Evolutionary conservation across 2,797 vertebrate species (phyloP), one percentile per base, ranked within the genome.

Genomic region (Ctenopoma kingsleyae): DNA sequence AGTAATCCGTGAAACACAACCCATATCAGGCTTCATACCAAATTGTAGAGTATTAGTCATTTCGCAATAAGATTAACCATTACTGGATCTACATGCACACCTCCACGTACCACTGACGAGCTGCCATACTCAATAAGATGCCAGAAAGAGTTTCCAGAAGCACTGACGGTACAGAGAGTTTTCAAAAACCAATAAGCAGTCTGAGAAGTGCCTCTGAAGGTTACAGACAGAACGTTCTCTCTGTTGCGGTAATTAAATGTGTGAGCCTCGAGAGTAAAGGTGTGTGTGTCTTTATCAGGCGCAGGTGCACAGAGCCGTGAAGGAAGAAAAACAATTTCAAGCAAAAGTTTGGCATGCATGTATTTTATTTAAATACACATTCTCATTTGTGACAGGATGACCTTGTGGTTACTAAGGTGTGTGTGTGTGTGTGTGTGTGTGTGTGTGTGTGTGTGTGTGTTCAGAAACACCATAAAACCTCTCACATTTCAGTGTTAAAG

Each of bases 1-100:
- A 81, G 59, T 79, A 81, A 76, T 80, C 68, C 4, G 32, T 50
- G 77, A 80, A 80, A 83, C 77, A 59, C 20, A 30, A 86, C 55
- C 59, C 65, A n/a, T 44, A 65, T 65, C 54, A 63, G 59, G 22
- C 50, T 74, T 19, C 10, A 7, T 2, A 67, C 44, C 63, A 77
- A 67, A 64, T 61, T 61, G 53, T 7, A 40, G 38, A 52, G 67
- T 75, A 81, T 78, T 22, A 76, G 58, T 50, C 15, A 1, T 54
- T 55, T 20, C 44, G 56, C 72, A 88, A 87, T 52, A 17, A 56
- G 82, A 83, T 85, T 75, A 85, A 30, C 57, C 20, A 16, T 64
- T 32, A 48, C 51, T 0, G 16, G 41, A 46, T 63, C 41, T 47
- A 17, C 38, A 20, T 0, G 1, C 44, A n/a, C 43, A 17, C 35